A percentile compares a stretch with the other conserved stretches of the same genome.
phyloP scores from a whole-genome alignment of 2,797 vertebrate species.

The Aplochiton taeniatus region DNA sequence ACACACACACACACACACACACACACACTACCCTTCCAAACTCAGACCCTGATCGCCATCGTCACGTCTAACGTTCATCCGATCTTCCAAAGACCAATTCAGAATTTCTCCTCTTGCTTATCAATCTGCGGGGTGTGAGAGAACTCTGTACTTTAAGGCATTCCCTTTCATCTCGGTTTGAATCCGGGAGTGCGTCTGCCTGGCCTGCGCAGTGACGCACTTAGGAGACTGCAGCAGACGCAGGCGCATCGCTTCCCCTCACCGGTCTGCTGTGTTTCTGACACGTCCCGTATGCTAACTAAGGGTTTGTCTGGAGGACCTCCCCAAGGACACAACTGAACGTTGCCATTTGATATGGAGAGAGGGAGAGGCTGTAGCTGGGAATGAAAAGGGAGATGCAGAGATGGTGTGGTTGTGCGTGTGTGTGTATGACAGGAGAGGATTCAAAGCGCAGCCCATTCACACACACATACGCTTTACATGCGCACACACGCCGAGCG shows the following conservation, averaged over 20 bases:
- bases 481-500: too few relatives aligned
- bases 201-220: slow-evolving; percentile 2
- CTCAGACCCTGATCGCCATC: neutral
- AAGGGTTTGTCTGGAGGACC: neutral
- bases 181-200: neutral
- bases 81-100: too few relatives aligned
- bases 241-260: neutral
- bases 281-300: neutral
- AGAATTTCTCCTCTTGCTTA: too few relatives aligned
- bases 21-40: slow-evolving; percentile 3
- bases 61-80: neutral
- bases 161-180: neutral
- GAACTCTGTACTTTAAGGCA: neutral
- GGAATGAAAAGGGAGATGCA: neutral
- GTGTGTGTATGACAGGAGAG: neutral
- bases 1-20: slow-evolving; percentile 19
- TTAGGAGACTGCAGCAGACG: slow-evolving; percentile 1
- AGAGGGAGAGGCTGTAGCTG: neutral
- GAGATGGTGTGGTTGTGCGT: slow-evolving; percentile 1
- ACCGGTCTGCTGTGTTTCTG: neutral
- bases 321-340: too few relatives aligned
- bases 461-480: too few relatives aligned
- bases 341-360: neutral
- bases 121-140: neutral
- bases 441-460: too few relatives aligned